Evolutionary conservation across 2,113 vertebrate genomes (phyloP).

Genomic region (Colistium nudipinnis): DNA sequence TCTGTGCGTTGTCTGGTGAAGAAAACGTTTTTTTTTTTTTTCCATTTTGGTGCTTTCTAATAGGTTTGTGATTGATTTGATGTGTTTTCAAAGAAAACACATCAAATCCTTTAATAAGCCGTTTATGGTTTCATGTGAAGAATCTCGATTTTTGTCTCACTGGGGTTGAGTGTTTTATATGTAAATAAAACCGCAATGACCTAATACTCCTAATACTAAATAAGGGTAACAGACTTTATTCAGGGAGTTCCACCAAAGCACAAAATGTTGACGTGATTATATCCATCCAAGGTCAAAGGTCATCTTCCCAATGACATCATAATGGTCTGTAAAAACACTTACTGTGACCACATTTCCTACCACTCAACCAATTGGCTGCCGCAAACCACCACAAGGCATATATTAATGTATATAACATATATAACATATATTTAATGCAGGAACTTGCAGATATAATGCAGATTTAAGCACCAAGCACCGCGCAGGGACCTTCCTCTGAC

Average conservation of each 20-base stretch:
- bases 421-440: neutral
- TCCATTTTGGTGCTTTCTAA: neutral
- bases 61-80: neutral
- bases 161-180: neutral
- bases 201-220: neutral
- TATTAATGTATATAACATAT: too few species aligned
- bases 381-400: neutral
- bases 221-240: neutral
- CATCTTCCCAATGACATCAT: neutral
- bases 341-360: neutral
- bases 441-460: neutral
- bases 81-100: neutral
- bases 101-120: neutral
- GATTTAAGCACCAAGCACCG: neutral
- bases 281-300: neutral
- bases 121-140: neutral
- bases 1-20: neutral
- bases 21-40: conserved; percentile 2
- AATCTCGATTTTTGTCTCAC: neutral
- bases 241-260: neutral
- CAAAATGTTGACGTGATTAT: neutral
- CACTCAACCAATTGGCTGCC: neutral
- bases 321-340: neutral
- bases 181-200: neutral
- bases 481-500: neutral